phyloP scores from a whole-genome alignment of 2,797 vertebrate species.

The Xenops minutus region DNA sequence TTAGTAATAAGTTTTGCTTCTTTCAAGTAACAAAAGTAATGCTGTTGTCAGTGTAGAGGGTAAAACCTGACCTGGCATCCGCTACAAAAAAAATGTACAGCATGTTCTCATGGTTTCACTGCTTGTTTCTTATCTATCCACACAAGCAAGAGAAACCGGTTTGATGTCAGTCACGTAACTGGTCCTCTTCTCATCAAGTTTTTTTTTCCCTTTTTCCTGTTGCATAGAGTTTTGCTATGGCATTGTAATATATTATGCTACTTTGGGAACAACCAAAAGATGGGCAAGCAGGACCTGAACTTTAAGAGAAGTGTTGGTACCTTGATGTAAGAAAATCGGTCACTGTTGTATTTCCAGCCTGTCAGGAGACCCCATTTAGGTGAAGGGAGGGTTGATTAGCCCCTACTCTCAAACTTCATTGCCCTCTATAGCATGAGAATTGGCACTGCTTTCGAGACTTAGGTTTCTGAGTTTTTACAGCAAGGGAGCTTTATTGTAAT shows the following conservation, averaged over 20 bases:
- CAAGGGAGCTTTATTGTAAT: not conserved
- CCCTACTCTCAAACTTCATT: not conserved
- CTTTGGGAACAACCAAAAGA: not conserved
- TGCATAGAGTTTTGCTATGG: not conserved
- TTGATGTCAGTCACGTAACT: not conserved
- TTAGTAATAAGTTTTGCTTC: not conserved
- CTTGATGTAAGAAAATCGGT: not conserved
- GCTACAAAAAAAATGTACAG: not conserved
- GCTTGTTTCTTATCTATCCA: not conserved
- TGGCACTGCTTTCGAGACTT: not conserved
- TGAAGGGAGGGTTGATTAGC: not conserved
- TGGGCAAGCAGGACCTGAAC: not conserved
- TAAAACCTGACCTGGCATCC: not conserved
- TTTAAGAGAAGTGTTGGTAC: not conserved
- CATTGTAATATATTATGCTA: not conserved
- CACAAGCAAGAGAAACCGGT: not conserved
- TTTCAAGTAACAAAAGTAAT: not conserved
- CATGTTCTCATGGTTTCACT: not conserved
- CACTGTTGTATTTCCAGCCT: not conserved
- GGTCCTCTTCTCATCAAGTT: not conserved
- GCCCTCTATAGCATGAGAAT: not conserved
- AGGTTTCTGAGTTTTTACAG: not conserved
- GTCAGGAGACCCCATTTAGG: not conserved
- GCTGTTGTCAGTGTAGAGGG: not conserved
- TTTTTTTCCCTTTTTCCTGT: not conserved